These are phyloP conservation scores for Gonocerus acuteangulatus DNA, from an alignment of 2,888 invertebrate species.

Conservation along the genomic window DNA sequence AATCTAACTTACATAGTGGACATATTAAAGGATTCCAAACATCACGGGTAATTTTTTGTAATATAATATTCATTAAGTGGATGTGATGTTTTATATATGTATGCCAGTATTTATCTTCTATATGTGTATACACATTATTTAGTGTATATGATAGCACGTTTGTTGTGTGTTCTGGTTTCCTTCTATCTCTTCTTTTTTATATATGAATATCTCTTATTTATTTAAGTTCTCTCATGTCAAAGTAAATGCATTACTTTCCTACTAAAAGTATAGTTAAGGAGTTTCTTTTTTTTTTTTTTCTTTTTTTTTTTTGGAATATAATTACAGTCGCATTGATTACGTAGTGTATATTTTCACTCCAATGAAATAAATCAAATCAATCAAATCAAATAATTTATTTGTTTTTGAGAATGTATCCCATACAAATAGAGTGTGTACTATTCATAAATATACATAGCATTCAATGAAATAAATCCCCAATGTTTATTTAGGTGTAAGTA, in stretches of 20 bases:
- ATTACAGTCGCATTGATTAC: not conserved
- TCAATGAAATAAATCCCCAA: no score
- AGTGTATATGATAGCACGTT: conserved; percentile 25
- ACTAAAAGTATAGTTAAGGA: no score
- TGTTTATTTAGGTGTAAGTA: no score
- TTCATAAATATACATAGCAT: no score
- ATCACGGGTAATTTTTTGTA: conserved; percentile 8
- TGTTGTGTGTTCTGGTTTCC: conserved; percentile 17
- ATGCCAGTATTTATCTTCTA: conserved; percentile 16
- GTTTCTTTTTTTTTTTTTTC: not conserved
- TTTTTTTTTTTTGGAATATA: not conserved
- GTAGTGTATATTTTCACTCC: no score
- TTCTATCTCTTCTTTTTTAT: conserved; percentile 4
- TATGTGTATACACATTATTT: conserved; percentile 19
- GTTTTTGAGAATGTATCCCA: no score
- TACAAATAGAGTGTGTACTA: no score
- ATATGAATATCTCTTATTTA: not conserved
- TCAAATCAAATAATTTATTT: no score
- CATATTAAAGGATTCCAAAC: conserved; percentile 1
- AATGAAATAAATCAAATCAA: no score
- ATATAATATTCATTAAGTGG: conserved; percentile 9
- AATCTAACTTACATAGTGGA: conserved; percentile 3
- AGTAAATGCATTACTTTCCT: no score
- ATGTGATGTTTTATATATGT: conserved; percentile 16
- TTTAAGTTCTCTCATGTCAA: no score